Conservation (phyloP, 1,140 invertebrate genomes). For the Drosophila ercepeae region DNA sequence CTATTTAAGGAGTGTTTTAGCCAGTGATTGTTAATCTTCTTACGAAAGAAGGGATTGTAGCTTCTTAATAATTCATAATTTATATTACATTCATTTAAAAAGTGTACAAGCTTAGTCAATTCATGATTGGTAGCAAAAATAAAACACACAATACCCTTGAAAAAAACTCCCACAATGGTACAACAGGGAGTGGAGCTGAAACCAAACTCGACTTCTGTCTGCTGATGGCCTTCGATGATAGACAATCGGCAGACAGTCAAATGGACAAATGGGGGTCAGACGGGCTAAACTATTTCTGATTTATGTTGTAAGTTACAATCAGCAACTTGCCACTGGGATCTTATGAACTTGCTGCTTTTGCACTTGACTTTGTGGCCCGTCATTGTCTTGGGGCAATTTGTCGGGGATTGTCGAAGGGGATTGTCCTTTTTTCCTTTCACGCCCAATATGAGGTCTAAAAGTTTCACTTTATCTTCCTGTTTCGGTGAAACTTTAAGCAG, state of each 20-base stretch:
- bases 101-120: too few relatives aligned
- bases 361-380: slow-evolving; percentile 55
- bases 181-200: slow-evolving; percentile 2
- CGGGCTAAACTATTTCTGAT: slow-evolving; percentile 37
- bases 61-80: too few relatives aligned
- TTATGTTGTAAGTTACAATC: slow-evolving; percentile 70
- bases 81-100: too few relatives aligned
- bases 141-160: not conserved
- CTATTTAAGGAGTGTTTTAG: not conserved
- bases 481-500: slow-evolving; percentile 52
- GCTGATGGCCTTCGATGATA: slow-evolving; percentile 72
- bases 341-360: slow-evolving; percentile 56
- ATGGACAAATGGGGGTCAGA: slow-evolving; percentile 9
- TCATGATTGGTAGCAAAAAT: too few relatives aligned
- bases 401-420: slow-evolving; percentile 15
- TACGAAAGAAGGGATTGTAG: too few relatives aligned
- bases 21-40: too few relatives aligned
- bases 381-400: slow-evolving; percentile 38
- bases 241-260: slow-evolving; percentile 63
- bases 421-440: slow-evolving; percentile 25
- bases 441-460: slow-evolving; percentile 43
- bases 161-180: not conserved
- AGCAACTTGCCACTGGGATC: slow-evolving; percentile 42
- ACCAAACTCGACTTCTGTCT: slow-evolving; percentile 3
- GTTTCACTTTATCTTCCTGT: slow-evolving; percentile 35